Conservation (phyloP, 2,888 invertebrate genomes). For the Choreutis nemorana region DNA sequence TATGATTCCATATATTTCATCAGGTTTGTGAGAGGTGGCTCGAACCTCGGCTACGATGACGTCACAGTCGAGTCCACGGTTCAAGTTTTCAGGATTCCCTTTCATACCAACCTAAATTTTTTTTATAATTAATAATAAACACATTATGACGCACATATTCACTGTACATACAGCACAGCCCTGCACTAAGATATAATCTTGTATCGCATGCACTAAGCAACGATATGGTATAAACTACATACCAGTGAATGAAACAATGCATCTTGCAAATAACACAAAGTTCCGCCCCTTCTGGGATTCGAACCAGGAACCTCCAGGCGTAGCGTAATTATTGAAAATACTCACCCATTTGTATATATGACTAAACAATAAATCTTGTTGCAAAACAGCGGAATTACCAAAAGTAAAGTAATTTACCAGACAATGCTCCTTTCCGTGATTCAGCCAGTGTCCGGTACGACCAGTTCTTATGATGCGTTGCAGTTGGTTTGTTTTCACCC, state of each 20-base stretch:
- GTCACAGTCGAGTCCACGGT: constrained; percentile 95
- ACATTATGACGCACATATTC: too few relatives aligned
- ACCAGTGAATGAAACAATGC: not conserved
- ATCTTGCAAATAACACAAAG: too few relatives aligned
- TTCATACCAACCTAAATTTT: constrained; percentile 97
- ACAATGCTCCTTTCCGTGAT: constrained; percentile 98
- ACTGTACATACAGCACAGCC: too few relatives aligned
- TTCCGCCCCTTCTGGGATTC: too few relatives aligned
- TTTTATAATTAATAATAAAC: too few relatives aligned
- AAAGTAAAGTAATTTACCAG: constrained; percentile 57
- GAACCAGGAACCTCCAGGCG: too few relatives aligned
- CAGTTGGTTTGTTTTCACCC: constrained; percentile 99
- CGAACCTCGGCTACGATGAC: constrained; percentile 98
- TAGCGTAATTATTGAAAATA: too few relatives aligned
- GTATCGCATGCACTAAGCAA: too few relatives aligned
- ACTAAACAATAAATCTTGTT: not conserved
- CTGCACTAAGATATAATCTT: too few relatives aligned
- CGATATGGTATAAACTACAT: constrained; percentile 1
- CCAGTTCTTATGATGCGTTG: constrained; percentile 97
- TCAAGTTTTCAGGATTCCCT: constrained; percentile 89
- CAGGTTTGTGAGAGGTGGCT: constrained; percentile 97
- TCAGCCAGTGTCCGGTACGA: constrained; percentile 97
- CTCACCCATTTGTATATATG: not conserved
- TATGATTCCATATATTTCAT: constrained; percentile 98
- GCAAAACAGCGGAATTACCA: not conserved